Conservation (phyloP, 23 tunicate species). For the Ascidia mentula region DNA sequence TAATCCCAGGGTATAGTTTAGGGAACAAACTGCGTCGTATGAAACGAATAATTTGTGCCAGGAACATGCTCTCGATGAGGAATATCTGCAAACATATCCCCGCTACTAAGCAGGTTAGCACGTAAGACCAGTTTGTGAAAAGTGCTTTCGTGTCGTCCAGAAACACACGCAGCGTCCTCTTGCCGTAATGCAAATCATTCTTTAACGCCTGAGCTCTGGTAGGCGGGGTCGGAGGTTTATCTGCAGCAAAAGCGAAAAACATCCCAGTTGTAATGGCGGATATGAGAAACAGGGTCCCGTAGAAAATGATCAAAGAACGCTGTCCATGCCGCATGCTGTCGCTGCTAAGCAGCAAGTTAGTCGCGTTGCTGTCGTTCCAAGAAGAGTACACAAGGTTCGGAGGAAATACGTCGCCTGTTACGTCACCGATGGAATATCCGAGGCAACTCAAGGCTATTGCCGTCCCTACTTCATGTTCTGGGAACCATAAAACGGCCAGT, state of each 20-base stretch:
- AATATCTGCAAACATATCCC: not conserved
- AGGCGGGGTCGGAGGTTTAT: not conserved
- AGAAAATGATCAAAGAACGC: not conserved
- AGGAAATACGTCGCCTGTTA: not conserved
- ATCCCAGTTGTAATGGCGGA: not conserved
- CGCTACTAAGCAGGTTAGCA: not conserved
- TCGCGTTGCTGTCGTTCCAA: not conserved
- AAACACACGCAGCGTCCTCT: not conserved
- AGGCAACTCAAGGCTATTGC: not conserved
- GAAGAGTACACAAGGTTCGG: not conserved
- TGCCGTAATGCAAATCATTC: not conserved
- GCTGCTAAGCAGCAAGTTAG: not conserved
- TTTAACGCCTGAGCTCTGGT: not conserved
- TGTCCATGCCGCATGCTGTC: not conserved
- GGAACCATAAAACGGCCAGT: not conserved
- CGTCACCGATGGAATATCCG: not conserved
- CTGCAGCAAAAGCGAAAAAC: not conserved
- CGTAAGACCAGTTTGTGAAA: not conserved
- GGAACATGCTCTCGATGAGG: not conserved
- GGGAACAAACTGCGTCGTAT: not conserved
- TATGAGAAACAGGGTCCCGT: not conserved
- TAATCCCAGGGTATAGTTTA: not conserved
- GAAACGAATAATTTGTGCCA: not conserved
- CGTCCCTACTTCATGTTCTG: not conserved
- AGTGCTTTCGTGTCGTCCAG: not conserved